Evolutionary conservation across 2,797 vertebrate genomes (phyloP), one percentile per base, ranked within the genome.

Genomic region (Ficedula albicollis): DNA sequence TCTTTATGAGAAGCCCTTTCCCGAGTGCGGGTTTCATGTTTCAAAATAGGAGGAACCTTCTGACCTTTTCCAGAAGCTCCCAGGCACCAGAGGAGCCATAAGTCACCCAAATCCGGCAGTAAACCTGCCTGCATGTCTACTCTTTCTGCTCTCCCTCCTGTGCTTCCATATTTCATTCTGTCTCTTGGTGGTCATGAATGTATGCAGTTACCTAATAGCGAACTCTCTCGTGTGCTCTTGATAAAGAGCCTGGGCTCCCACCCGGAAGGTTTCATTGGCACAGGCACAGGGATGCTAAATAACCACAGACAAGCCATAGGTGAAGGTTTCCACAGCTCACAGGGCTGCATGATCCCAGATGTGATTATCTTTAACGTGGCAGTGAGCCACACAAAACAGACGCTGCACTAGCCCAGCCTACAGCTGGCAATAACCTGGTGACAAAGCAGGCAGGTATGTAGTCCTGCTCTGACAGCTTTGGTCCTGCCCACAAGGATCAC

Each of bases 121-220:
- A 92, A 90, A 94, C 43, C 43, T 81, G 63, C 52, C 73, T 55
- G 15, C 19, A 25, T 10, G 30, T 79, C 84, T 85, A 67, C 23
- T 87, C 16, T 64, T 89, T 70, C 55, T 84, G 54, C 27, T 64
- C 38, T 30, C 41, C 88, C 44, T 75, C 76, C 34, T n/a, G 14
- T 43, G 32, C 27, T 87, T 92, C 76, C 69, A 85, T 86, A 90
- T 93, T 93, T 96, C 92, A 87, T 63, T 29, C 48, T 78, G 84
- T 84, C 63, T 88, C 43, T 69, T 3, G 3, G 82, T 84, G 79
- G 59, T 67, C 89, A 82, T 20, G 80, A 32, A 39, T 56, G 44
- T 89, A 60, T 58, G 76, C 32, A 62, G 23, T 85, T 72, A 64
- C 23, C 19, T 72, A 89, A 92, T 15, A 74, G 63, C 32, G 11